Evolutionary conservation across 2,888 invertebrate genomes (phyloP).

Genomic region (Subacronicta megacephala): DNA sequence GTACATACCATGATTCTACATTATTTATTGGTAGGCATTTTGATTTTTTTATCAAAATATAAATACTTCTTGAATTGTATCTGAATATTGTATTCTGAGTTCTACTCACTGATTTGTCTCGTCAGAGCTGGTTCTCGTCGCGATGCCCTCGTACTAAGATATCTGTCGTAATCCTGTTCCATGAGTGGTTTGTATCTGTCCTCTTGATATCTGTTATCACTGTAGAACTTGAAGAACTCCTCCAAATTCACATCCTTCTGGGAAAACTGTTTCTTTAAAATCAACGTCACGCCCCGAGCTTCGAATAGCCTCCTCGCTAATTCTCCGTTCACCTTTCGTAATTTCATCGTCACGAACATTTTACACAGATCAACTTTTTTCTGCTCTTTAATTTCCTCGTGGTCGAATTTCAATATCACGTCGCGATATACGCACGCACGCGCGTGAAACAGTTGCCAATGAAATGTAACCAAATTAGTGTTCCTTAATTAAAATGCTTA

Average conservation of each 20-base stretch:
- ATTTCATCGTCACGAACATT: slow-evolving; percentile 61
- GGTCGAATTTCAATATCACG: not conserved
- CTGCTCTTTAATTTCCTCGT: not conserved
- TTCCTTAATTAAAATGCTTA: slow-evolving; percentile 28
- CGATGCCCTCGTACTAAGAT: slow-evolving; percentile 73
- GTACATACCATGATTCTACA: too few species aligned
- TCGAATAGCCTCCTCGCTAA: slow-evolving; percentile 62
- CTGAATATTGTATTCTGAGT: not conserved
- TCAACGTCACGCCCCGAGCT: slow-evolving; percentile 54
- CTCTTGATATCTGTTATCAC: slow-evolving; percentile 61
- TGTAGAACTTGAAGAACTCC: slow-evolving; percentile 78
- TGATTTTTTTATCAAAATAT: too few species aligned
- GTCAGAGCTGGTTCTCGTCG: slow-evolving; percentile 80
- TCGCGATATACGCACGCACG: slow-evolving; percentile 8
- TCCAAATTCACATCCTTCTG: slow-evolving; percentile 59
- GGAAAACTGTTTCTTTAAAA: slow-evolving; percentile 58
- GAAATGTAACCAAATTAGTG: slow-evolving; percentile 37
- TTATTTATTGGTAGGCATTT: too few species aligned
- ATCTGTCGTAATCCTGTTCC: slow-evolving; percentile 76
- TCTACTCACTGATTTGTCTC: slow-evolving; percentile 80
- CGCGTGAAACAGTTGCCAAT: slow-evolving; percentile 3
- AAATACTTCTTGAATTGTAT: too few species aligned
- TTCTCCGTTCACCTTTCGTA: slow-evolving; percentile 55
- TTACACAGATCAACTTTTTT: not conserved
- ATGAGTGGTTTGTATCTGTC: slow-evolving; percentile 68